Base-by-base conservation (phyloP, 2,888 invertebrate genomes). In the Eutolmus rufibarbis region DNA sequence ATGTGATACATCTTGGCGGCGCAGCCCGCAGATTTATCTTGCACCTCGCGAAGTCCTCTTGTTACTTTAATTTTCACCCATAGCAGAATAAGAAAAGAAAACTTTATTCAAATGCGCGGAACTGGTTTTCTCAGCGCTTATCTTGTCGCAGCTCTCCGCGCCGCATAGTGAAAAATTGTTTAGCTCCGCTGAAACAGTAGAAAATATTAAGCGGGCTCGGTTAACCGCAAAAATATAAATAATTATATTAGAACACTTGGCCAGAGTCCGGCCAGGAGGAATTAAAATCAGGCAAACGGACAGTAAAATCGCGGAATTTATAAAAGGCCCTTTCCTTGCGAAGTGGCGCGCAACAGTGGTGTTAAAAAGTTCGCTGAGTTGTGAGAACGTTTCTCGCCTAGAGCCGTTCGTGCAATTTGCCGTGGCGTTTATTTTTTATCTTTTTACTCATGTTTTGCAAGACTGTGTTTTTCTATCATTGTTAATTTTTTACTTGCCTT, bases 41-140 rank as follows among this genome's bases (percentile, higher is more conserved):
- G n/a, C 66, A 14, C 84, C 76, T 66, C 23, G 66, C 23, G 23
- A 46, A 46, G 51, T 28, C 28, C 66, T 76, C 76, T 76, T 76
- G 74, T 84, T 84, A 66, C 40, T 66, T 66, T 84, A 84, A 84
- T 66, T 74, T 84, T 57, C 84, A 84, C 84, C 37, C 37, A 51
- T 66, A 66, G 66, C 9, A 40, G 37, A 66, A 66, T 37, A 46
- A 34, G 19, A 31, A 14, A 19, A 84, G n/a, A 28, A 66, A 74
- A 66, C 19, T 19, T 37, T 84, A 84, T 84, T 84, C 66, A 84
- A 84, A 84, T 66, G 74, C 37, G 37, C 19, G 66, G 19, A 74
- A 81, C 81, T 81, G 81, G 81, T 81, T 81, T 56, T 56, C n/a
- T 7, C n/a, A 31, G 9, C 16, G 43, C 56, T 81, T 81, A 81